These are phyloP conservation scores for Latrodectus hesperus DNA, from an alignment of 2,888 invertebrate genomes.

Conservation along the genomic window DNA sequence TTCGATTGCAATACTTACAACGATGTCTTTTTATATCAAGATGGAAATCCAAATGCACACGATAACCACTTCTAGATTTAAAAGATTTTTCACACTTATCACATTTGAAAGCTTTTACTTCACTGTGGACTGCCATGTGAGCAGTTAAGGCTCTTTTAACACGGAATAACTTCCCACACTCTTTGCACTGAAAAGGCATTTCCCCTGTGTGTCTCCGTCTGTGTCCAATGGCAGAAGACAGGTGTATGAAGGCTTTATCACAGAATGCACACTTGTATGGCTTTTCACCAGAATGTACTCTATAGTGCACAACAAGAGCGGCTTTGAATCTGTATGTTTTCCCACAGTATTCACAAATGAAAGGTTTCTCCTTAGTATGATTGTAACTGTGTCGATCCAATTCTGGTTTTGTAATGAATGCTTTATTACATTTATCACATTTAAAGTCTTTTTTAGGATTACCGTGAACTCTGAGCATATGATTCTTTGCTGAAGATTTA, in stretches of 20 bases:
- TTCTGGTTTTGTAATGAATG: conserved; percentile 71
- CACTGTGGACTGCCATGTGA: conserved; percentile 69
- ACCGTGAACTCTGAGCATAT: conserved; percentile 69
- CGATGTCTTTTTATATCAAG: conserved; percentile 65
- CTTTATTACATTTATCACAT: conserved; percentile 71
- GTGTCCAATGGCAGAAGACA: conserved; percentile 66
- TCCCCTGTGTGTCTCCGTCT: conserved; percentile 71
- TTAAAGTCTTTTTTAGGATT: conserved; percentile 69
- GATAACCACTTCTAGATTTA: conserved; percentile 66
- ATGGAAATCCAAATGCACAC: conserved; percentile 70
- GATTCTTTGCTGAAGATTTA: conserved; percentile 71
- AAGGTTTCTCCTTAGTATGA: conserved; percentile 72
- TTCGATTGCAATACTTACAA: conserved; percentile 68
- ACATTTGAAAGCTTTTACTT: conserved; percentile 66
- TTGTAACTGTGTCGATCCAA: conserved; percentile 71
- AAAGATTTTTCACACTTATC: conserved; percentile 69
- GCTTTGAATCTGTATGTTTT: conserved; percentile 72
- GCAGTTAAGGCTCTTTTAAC: conserved; percentile 71
- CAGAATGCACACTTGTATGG: conserved; percentile 69
- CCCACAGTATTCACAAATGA: conserved; percentile 72
- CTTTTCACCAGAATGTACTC: conserved; percentile 69
- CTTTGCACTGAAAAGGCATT: conserved; percentile 71
- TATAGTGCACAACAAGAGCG: conserved; percentile 64
- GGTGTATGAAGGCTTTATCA: conserved; percentile 66
- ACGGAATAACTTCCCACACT: conserved; percentile 71